Conservation (phyloP, 2,113 vertebrate species). For the Entomyzon cyanotis region DNA sequence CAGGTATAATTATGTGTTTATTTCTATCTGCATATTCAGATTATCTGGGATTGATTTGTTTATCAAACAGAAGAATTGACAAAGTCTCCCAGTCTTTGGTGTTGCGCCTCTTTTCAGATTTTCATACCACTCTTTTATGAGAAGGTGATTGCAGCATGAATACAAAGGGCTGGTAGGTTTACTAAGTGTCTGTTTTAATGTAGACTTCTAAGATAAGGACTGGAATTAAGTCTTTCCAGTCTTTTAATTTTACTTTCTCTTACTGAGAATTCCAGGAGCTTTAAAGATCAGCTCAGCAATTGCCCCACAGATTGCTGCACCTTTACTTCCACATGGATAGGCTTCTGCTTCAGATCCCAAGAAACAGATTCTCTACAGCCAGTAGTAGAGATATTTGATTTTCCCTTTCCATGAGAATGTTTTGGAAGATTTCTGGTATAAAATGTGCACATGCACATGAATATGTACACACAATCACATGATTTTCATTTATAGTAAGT, state of each 20-base stretch:
- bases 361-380: not conserved
- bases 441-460: not conserved
- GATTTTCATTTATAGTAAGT: not conserved
- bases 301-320: not conserved
- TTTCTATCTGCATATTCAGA: not conserved
- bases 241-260: not conserved
- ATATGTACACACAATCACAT: not conserved
- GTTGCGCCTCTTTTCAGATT: not conserved
- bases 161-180: not conserved
- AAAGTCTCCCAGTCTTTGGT: not conserved
- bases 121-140: not conserved
- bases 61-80: not conserved
- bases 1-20: not conserved
- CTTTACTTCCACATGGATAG: not conserved
- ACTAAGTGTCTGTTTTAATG: not conserved
- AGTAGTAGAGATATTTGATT: not conserved
- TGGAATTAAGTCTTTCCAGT: not conserved
- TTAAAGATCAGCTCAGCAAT: not conserved
- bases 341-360: not conserved
- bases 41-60: not conserved
- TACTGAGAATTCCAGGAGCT: not conserved
- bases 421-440: not conserved
- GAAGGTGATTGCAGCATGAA: not conserved
- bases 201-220: not conserved
- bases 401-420: not conserved